These are phyloP conservation scores for Tamandua tetradactyla DNA, from an alignment of 2,797 vertebrate genomes.

Conservation along the genomic window DNA sequence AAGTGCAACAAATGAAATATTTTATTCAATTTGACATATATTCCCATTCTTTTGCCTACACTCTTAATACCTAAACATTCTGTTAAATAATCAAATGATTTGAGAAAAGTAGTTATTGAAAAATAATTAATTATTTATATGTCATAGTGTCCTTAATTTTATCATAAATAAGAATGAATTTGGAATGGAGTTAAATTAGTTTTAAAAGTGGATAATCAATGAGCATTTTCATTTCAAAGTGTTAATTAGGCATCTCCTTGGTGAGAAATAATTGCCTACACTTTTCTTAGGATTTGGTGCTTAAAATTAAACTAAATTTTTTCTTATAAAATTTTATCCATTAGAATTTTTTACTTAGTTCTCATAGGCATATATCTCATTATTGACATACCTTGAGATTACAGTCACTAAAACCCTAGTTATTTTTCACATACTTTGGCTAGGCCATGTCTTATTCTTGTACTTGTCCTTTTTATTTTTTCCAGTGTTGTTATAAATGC, in stretches of 20 bases:
- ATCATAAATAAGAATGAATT: background rate
- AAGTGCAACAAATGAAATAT: background rate
- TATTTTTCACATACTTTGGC: background rate
- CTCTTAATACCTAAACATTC: background rate
- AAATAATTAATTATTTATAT: constrained; percentile 20
- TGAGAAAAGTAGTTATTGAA: background rate
- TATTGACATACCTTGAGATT: background rate
- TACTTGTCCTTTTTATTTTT: background rate
- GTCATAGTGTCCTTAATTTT: background rate
- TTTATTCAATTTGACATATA: background rate
- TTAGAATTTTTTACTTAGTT: background rate
- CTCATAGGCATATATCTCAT: background rate
- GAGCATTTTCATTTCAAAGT: constrained; percentile 20
- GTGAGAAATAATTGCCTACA: constrained; percentile 5
- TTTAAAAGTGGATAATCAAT: background rate
- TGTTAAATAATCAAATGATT: constrained; percentile 3
- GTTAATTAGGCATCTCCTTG: background rate
- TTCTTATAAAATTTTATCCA: background rate
- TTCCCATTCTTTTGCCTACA: background rate
- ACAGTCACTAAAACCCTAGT: background rate
- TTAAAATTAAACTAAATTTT: background rate
- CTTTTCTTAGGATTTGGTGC: background rate
- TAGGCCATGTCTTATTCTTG: background rate
- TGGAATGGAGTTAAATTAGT: constrained; percentile 44
- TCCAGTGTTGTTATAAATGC: no score